A percentile compares a stretch with the other conserved stretches of the same genome.
Conservation (phyloP, 1,140 invertebrate species). For the Calephelis nemesis region DNA sequence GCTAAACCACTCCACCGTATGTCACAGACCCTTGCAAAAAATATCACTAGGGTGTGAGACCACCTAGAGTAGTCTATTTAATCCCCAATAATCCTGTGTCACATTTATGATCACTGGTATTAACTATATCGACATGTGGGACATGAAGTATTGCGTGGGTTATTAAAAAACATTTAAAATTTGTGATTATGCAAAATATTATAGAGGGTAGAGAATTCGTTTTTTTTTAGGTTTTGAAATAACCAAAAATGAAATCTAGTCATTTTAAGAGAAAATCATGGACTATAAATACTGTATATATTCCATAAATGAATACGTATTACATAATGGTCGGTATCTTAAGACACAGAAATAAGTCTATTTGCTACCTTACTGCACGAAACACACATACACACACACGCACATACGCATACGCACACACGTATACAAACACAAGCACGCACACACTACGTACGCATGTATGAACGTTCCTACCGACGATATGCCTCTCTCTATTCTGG, state of each 20-base stretch:
- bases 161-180: constrained; percentile 24
- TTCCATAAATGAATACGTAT: too few species aligned
- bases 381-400: too few species aligned
- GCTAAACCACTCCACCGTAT: constrained; percentile 49
- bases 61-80: constrained; percentile 49
- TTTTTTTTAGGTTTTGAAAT: too few species aligned
- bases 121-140: constrained; percentile 67
- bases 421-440: too few species aligned
- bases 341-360: background rate
- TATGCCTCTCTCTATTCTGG: too few species aligned
- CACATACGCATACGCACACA: too few species aligned
- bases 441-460: too few species aligned
- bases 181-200: background rate
- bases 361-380: too few species aligned
- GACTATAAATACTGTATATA: background rate
- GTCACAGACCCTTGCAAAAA: constrained; percentile 52
- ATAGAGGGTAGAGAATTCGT: too few species aligned
- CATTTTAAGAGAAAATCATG: too few species aligned
- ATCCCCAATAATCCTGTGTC: constrained; percentile 60
- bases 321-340: background rate
- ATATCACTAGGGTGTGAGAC: constrained; percentile 50
- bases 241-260: too few species aligned
- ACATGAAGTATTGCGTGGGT: constrained; percentile 1
- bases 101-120: constrained; percentile 70
- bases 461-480: too few species aligned